These are phyloP conservation scores for Argyrosomus regius DNA, from an alignment of 2,797 vertebrate species.

Conservation along the genomic window DNA sequence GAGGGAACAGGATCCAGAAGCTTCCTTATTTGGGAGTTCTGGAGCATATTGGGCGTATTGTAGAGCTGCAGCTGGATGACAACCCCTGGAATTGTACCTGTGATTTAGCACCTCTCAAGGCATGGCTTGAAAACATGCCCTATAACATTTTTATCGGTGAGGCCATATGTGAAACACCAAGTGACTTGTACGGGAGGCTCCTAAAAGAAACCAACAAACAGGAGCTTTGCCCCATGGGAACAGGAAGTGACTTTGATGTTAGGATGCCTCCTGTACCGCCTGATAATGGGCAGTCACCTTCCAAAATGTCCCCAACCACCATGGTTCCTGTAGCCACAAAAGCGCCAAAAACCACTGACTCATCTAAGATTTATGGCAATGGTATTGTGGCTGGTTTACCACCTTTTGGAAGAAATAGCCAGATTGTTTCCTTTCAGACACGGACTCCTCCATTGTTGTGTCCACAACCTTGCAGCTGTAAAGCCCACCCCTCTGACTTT, in stretches of 20 bases:
- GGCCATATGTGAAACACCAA: conserved; percentile 97
- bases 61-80: conserved; percentile 97
- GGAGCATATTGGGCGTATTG: conserved; percentile 97
- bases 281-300: conserved; percentile 89
- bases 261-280: conserved; percentile 91
- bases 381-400: conserved; percentile 95
- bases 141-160: conserved; percentile 99
- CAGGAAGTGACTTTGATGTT: conserved; percentile 95
- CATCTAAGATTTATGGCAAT: conserved; percentile 96
- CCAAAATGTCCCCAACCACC: conserved; percentile 89
- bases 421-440: conserved; percentile 95
- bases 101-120: conserved; percentile 96
- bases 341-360: conserved; percentile 93
- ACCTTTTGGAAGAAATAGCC: conserved; percentile 90
- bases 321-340: conserved; percentile 90
- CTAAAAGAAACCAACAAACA: conserved; percentile 98
- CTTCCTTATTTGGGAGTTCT: conserved; percentile 97
- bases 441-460: conserved; percentile 92
- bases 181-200: conserved; percentile 94
- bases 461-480: conserved; percentile 94
- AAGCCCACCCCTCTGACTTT: conserved; percentile 96
- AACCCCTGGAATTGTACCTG: conserved; percentile 99
- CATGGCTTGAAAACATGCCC: conserved; percentile 99
- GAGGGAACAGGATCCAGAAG: conserved; percentile 98
- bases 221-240: conserved; percentile 97